Percentiles rank a stretch among this genome's conserved stretches.
Conservation (phyloP, 2,888 invertebrate species). For the Crossocerus cetratus region DNA sequence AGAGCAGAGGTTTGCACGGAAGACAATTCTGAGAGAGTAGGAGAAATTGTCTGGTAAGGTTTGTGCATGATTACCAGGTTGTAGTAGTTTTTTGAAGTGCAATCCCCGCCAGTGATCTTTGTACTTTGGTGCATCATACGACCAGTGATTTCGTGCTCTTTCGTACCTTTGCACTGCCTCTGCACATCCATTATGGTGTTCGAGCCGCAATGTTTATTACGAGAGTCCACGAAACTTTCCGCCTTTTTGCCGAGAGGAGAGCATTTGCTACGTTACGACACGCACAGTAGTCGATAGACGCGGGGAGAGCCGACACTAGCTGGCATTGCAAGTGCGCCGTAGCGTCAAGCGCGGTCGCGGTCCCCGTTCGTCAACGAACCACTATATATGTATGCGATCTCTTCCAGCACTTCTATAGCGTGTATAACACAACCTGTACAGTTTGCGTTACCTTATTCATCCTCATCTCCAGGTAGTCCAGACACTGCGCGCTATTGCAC, state of each 20-base stretch:
- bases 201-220: slow-evolving; percentile 33
- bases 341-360: slow-evolving; percentile 45
- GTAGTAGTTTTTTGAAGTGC: too few relatives aligned
- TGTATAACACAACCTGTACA: background rate
- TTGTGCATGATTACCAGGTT: too few relatives aligned
- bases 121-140: too few relatives aligned
- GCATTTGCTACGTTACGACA: slow-evolving; percentile 54
- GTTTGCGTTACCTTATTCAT: too few relatives aligned
- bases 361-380: slow-evolving; percentile 7
- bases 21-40: too few relatives aligned
- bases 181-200: slow-evolving; percentile 60
- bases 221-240: slow-evolving; percentile 39
- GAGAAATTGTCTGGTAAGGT: too few relatives aligned
- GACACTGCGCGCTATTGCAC: too few relatives aligned
- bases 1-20: too few relatives aligned
- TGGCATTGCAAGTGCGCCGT: slow-evolving; percentile 65
- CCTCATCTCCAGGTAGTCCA: too few relatives aligned
- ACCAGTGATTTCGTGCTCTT: background rate
- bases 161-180: slow-evolving; percentile 66
- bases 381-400: slow-evolving; percentile 2
- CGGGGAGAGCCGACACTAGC: slow-evolving; percentile 41
- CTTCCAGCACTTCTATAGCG: background rate
- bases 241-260: slow-evolving; percentile 40
- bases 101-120: too few relatives aligned
- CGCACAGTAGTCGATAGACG: slow-evolving; percentile 65